Evolutionary conservation across 2,113 vertebrate genomes (phyloP).

Genomic region (Taurulus bubalis): DNA sequence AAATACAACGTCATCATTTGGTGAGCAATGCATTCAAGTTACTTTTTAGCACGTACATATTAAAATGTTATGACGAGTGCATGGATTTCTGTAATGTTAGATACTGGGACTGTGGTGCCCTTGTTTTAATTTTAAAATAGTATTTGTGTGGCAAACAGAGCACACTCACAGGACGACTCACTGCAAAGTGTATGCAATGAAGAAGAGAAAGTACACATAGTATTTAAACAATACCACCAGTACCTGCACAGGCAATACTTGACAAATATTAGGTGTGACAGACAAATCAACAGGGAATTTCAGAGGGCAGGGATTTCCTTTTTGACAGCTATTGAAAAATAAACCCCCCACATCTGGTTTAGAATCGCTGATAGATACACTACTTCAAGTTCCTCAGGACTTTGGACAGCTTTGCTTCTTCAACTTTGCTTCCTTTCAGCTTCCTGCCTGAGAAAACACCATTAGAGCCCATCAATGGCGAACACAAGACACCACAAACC

Average conservation of each 20-base stretch:
- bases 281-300: constrained; percentile 4
- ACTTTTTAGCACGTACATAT: not conserved
- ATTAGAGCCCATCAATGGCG: constrained; percentile 63
- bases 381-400: constrained; percentile 8
- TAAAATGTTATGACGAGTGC: not conserved
- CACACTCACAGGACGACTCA: too few species aligned
- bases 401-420: constrained; percentile 32
- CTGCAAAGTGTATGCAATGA: not conserved
- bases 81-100: too few species aligned
- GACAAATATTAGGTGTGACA: not conserved
- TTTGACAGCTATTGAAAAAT: constrained; percentile 21
- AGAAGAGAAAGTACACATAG: not conserved
- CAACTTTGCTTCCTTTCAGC: constrained; percentile 26
- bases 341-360: not conserved
- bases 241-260: not conserved
- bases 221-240: not conserved
- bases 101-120: not conserved
- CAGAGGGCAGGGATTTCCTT: not conserved
- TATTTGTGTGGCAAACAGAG: not conserved
- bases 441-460: constrained; percentile 50
- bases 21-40: not conserved
- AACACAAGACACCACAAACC: constrained; percentile 36
- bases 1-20: not conserved
- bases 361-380: not conserved
- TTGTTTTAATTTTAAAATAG: not conserved